phyloP scores from a whole-genome alignment of 2,888 invertebrate species.

The Phengaris arion region DNA sequence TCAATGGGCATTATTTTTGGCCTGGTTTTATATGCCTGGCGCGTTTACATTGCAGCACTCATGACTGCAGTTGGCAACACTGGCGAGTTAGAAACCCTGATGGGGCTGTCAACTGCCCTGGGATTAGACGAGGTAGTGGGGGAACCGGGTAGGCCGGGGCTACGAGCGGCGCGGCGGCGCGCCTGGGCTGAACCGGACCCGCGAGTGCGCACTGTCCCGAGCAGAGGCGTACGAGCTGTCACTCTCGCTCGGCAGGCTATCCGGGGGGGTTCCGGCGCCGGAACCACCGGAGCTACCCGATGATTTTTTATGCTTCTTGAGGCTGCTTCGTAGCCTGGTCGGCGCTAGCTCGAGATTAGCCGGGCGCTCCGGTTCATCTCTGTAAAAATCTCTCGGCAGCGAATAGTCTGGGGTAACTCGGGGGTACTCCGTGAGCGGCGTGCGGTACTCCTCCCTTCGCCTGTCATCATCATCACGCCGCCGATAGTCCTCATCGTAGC shows the following conservation, averaged over 20 bases:
- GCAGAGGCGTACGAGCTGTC: constrained; percentile 94
- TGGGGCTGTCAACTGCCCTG: background rate
- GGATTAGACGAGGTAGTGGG: constrained; percentile 72
- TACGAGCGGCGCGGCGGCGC: constrained; percentile 78
- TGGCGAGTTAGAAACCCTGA: background rate
- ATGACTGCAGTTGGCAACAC: background rate
- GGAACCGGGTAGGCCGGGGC: constrained; percentile 73
- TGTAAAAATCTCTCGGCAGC: constrained; percentile 62
- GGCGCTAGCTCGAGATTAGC: constrained; percentile 68
- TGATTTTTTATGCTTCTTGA: constrained; percentile 85
- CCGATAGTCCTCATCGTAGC: constrained; percentile 63
- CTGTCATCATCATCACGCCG: constrained; percentile 68
- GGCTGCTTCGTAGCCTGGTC: constrained; percentile 85
- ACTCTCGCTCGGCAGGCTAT: constrained; percentile 88
- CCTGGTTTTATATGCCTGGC: too few relatives aligned
- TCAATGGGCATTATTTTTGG: too few relatives aligned
- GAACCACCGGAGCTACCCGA: constrained; percentile 71
- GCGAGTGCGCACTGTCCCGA: constrained; percentile 85
- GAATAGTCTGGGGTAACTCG: constrained; percentile 63
- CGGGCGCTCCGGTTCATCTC: constrained; percentile 51
- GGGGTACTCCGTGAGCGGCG: constrained; percentile 62
- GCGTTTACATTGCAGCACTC: too few relatives aligned
- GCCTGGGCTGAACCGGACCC: constrained; percentile 89
- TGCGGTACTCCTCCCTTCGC: constrained; percentile 54
- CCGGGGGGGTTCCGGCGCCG: constrained; percentile 87